Percentiles rank a stretch among this genome's conserved stretches.
These are phyloP conservation scores for Monopterus albus DNA, from an alignment of 2,113 vertebrate species.

Conservation along the genomic window DNA sequence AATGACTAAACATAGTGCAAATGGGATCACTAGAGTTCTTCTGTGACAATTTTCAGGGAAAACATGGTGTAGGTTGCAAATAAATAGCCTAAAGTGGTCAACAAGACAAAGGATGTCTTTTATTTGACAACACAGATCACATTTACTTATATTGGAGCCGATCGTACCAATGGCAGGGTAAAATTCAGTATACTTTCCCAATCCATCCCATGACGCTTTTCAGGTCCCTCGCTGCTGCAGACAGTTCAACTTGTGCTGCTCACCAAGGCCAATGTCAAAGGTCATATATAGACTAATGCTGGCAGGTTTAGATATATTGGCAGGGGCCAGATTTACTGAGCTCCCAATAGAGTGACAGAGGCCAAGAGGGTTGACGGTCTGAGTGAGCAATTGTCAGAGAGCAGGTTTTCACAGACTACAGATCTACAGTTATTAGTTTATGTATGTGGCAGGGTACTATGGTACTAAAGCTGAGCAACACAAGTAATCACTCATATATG, in stretches of 20 bases:
- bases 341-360: conserved; percentile 73
- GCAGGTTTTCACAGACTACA: conserved; percentile 41
- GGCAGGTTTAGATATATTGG: conserved; percentile 70
- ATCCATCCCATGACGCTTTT: conserved; percentile 99
- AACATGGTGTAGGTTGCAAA: conserved; percentile 54
- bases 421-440: conserved; percentile 41
- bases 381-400: conserved; percentile 83
- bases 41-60: conserved; percentile 33
- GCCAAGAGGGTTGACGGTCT: conserved; percentile 79
- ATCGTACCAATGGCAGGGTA: conserved; percentile 99
- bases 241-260: conserved; percentile 99
- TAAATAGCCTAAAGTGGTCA: conserved; percentile 89
- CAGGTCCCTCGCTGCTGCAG: conserved; percentile 99
- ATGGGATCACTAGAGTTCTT: conserved; percentile 41
- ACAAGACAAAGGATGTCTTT: conserved; percentile 87
- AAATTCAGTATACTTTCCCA: conserved; percentile 99
- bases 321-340: conserved; percentile 78
- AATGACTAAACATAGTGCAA: conserved; percentile 53
- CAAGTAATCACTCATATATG: conserved; percentile 48
- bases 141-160: conserved; percentile 93
- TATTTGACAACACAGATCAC: conserved; percentile 97
- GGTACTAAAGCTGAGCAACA: conserved; percentile 38
- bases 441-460: conserved; percentile 39
- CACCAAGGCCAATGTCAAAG: conserved; percentile 99
- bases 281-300: conserved; percentile 87